These are phyloP conservation scores for Bombus impatiens DNA, from an alignment of 1,140 invertebrate species.

Conservation along the genomic window DNA sequence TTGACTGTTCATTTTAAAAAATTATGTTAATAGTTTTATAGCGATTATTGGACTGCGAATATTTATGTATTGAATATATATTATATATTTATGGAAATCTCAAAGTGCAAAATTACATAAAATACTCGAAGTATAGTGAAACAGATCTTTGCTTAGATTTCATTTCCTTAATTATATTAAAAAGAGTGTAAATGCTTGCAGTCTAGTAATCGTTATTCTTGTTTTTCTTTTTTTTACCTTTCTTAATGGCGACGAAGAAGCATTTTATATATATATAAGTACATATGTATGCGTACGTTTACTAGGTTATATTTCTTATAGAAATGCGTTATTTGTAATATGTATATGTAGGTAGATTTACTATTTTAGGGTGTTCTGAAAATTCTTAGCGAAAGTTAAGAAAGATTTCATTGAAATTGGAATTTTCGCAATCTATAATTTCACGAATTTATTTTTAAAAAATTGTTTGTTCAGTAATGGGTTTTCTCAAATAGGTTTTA, in stretches of 20 bases:
- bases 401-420: background rate
- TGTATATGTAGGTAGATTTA: background rate
- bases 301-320: background rate
- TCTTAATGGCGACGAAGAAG: background rate
- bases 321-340: background rate
- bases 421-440: background rate
- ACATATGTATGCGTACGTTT: background rate
- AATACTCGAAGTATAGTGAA: background rate
- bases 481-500: background rate
- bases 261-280: background rate
- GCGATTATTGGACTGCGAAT: background rate
- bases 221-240: background rate
- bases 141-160: background rate
- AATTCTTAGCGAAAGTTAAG: background rate
- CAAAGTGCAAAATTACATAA: background rate
- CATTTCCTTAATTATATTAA: background rate
- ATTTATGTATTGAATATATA: background rate
- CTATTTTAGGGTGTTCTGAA: background rate
- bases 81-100: background rate
- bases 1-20: background rate
- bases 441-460: background rate
- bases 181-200: background rate
- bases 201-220: background rate
- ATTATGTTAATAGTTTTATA: background rate
- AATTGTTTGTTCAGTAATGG: background rate